Evolutionary conservation across 1,140 invertebrate genomes (phyloP).

Genomic region (Papilio polyxenes): DNA sequence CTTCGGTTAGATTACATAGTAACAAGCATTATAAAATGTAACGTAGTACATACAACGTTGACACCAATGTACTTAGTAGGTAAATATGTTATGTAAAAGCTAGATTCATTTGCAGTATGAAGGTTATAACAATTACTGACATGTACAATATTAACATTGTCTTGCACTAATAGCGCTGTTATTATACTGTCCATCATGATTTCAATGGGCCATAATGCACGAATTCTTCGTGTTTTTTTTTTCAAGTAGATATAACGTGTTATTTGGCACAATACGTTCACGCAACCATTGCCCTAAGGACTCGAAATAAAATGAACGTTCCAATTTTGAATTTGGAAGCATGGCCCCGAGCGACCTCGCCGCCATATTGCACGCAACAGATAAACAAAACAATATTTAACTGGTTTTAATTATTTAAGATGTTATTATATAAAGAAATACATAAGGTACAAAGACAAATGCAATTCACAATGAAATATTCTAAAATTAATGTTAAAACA

Average conservation of each 20-base stretch:
- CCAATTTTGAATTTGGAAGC: slow-evolving; percentile 67
- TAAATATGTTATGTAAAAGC: background rate
- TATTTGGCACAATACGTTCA: slow-evolving; percentile 47
- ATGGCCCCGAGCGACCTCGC: slow-evolving; percentile 48
- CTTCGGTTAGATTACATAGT: background rate
- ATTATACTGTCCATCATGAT: slow-evolving; percentile 27
- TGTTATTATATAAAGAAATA: background rate
- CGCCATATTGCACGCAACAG: slow-evolving; percentile 67
- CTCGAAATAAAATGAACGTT: slow-evolving; percentile 55
- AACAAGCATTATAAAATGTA: background rate
- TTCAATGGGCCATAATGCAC: slow-evolving; percentile 29
- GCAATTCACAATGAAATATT: too few species aligned
- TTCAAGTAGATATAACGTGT: slow-evolving; percentile 33
- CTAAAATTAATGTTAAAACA: too few species aligned
- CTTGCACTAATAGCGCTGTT: slow-evolving; percentile 15
- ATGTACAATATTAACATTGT: background rate
- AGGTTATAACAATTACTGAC: background rate
- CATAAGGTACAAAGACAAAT: background rate
- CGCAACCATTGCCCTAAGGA: slow-evolving; percentile 55
- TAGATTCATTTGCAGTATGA: background rate
- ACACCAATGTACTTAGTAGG: background rate
- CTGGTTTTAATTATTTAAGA: background rate
- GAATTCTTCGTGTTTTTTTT: slow-evolving; percentile 1
- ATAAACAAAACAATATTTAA: slow-evolving; percentile 14
- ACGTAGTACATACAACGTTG: background rate